Evolutionary conservation across 30 jellyfish, hydroid and myxozoan species (phyloP).

Genomic region (Morbakka virulenta): DNA sequence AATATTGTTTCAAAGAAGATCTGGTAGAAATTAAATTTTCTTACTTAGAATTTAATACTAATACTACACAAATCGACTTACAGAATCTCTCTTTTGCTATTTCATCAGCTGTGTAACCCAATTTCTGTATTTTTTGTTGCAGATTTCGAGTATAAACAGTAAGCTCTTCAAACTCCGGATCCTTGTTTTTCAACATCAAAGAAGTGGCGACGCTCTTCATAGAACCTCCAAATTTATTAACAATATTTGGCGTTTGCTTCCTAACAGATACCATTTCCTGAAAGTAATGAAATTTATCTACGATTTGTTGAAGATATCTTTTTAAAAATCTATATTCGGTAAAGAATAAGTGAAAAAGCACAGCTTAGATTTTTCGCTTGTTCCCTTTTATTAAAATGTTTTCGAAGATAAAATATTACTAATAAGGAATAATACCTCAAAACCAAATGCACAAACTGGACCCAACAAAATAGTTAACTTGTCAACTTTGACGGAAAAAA

Average conservation of each 20-base stretch:
- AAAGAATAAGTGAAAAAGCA: not conserved
- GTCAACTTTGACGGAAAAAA: too few species aligned
- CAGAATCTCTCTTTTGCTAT: constrained; percentile 95
- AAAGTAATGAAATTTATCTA: too few species aligned
- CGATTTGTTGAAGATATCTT: too few species aligned
- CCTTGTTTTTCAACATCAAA: constrained; percentile 85
- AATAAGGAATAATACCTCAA: not conserved
- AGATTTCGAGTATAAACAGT: constrained; percentile 55
- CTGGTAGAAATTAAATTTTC: too few species aligned
- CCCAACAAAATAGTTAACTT: not conserved
- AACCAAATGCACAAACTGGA: not conserved
- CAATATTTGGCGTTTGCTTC: constrained; percentile 58
- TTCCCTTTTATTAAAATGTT: not conserved
- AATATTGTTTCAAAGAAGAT: too few species aligned
- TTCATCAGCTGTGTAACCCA: constrained; percentile 68
- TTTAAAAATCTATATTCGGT: too few species aligned
- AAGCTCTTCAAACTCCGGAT: constrained; percentile 75
- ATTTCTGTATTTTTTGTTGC: constrained; percentile 70
- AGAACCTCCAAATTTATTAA: constrained; percentile 77
- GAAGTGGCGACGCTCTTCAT: constrained; percentile 89
- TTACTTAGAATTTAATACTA: too few species aligned
- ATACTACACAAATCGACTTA: constrained; percentile 44
- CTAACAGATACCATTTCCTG: constrained; percentile 98
- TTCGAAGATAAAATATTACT: not conserved
- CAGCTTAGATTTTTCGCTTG: not conserved